Base-by-base conservation (phyloP, 2,888 invertebrate species). In the Cryptocephalus moraei region DNA sequence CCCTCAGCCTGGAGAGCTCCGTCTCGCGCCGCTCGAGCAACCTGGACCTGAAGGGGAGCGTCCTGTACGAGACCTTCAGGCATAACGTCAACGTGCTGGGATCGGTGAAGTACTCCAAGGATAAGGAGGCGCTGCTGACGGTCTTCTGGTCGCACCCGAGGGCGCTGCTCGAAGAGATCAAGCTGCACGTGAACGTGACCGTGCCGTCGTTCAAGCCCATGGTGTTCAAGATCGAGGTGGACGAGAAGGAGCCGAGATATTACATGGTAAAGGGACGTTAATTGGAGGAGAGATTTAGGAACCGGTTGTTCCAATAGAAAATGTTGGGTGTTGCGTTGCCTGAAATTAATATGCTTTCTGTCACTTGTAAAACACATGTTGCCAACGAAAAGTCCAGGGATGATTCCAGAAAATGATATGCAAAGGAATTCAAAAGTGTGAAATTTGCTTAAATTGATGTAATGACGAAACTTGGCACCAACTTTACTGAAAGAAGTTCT, bases 131-230 rank as follows among this genome's bases (percentile, higher is more conserved):
- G 11, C 73, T 73, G 1, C 66, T 77, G 1, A 66, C 74, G 1
- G 68, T 80, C 43, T 78, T 75, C 63, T 66, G 84, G 63, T 76
- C 74, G 13, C 75, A 80, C 56, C 88, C 89, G 0, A 76, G 81
- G 0, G 80, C 82, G 1, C 75, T 77, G 0, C 73, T 84, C 41
- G 75, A 86, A 55, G 79, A 78, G 13, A 66, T 86, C 41, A 86
- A 88, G 63, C 79, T 80, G 0, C 80, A 81, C 51, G 69, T 85
- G 10, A 88, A 87, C 64, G 71, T 88, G 44, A 84, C 86, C 0
- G 73, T 89, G 40, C 88, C 89, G 0, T 80, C 82, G 0, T 77
- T 86, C 52, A 80, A 81, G 46, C 85, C 89, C 0, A 81, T 86
- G 71, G 71, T 79, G 1, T 67, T 83, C 1, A 75, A 78, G 43